Conservation (phyloP, 2,797 vertebrate genomes). For the Tokudaia muenninki region DNA sequence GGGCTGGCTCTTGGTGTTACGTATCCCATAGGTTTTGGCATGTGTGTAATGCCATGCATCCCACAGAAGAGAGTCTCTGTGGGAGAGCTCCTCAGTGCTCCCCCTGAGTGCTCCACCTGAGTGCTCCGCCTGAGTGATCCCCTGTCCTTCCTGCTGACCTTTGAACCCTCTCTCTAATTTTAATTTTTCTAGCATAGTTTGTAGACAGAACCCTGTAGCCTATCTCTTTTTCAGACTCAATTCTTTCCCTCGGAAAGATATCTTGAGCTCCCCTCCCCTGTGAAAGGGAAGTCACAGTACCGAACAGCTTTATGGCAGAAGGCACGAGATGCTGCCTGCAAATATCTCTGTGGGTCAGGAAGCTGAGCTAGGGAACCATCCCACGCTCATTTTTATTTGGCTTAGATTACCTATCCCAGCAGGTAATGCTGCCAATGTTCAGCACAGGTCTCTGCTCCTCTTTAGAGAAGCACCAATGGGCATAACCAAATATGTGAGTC, state of each 20-base stretch:
- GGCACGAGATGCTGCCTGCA: accelerated
- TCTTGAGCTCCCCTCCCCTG: accelerated
- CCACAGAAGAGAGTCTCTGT: neutral
- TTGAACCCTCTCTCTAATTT: neutral
- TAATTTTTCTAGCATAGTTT: neutral
- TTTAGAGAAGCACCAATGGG: neutral
- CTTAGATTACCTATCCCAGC: neutral
- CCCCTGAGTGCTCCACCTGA: neutral
- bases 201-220: accelerated
- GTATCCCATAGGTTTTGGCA: neutral
- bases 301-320: neutral
- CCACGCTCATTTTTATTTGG: neutral
- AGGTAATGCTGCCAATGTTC: neutral
- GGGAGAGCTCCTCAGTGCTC: neutral
- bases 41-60: accelerated
- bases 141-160: neutral
- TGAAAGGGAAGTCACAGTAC: neutral
- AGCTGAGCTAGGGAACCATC: neutral
- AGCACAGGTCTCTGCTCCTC: neutral
- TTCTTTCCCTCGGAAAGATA: neutral
- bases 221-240: neutral
- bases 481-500: neutral
- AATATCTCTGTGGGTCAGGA: neutral
- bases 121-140: too few species aligned
- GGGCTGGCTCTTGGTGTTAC: too few species aligned